Base-by-base conservation (phyloP, 2,888 invertebrate genomes). In the Callimorpha dominula region DNA sequence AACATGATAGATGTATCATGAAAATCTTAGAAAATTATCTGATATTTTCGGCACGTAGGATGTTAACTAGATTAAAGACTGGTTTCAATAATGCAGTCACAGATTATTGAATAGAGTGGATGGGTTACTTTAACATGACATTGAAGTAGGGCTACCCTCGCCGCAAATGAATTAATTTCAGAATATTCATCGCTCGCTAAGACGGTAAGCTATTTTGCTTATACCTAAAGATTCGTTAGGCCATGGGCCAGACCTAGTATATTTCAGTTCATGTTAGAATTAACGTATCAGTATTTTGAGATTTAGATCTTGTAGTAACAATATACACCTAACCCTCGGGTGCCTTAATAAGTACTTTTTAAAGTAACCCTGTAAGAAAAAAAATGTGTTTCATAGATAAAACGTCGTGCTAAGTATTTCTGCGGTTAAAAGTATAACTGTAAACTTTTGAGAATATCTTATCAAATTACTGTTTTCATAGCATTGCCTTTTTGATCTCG, bases 401-500 rank as follows among this genome's bases (percentile, higher is more conserved):
- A 49, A 49, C 49, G 20, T 49, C 12, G 46, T 7, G 1, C 31
- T 31, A 31, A 14, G 14, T 12, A 20, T 8, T 49, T 7, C 8
- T 49, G 12, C 3, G 8, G 31, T 49, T 15, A 31, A 4, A n/a
- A 17, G 40, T 66, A n/a, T n/a, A 3, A 42, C 11, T 2, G 15
- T 49, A 9, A 50, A 0, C 15, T 9, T 66, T 65, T 40, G 2
- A 7, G 1, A 50, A 50, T 17, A 40, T 66, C 40, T 52, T 54
- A 50, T 20, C 40, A 40, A 17, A 66, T 52, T 65, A 49, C 14
- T 20, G 46, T 20, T 65, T 69, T 62, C 62, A 40, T n/a, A 17
- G 49, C 69, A 40, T 62, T 50, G 46, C 11, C 49, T 40, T 20
- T 64, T 70, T 64, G 20, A 49, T 52, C 11, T 52, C 42, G 63